phyloP scores from a whole-genome alignment of 1,140 invertebrate genomes.

The Atta texana region DNA sequence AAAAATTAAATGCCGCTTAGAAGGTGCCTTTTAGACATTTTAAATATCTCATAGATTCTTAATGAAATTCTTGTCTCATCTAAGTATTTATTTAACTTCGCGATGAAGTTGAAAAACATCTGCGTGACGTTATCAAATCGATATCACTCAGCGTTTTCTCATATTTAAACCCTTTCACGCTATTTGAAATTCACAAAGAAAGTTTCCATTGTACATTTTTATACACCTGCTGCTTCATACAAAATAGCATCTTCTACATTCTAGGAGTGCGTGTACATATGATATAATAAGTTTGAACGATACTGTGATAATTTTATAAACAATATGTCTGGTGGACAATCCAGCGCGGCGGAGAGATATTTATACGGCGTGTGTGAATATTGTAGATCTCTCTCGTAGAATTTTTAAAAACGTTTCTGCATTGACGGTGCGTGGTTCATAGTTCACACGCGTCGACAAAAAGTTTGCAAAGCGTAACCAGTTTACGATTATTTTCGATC shows the following conservation, averaged over 20 bases:
- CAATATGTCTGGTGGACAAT: slow-evolving; percentile 16
- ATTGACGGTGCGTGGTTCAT: not conserved
- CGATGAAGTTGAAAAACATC: not conserved
- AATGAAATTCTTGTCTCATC: not conserved
- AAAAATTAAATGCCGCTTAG: slow-evolving; percentile 14
- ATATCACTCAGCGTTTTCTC: slow-evolving; percentile 8
- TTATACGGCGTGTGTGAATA: not conserved
- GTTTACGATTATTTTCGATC: not conserved
- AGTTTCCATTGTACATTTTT: slow-evolving; percentile 26
- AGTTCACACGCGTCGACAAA: not conserved
- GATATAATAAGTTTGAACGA: slow-evolving; percentile 63
- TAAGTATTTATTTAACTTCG: slow-evolving; percentile 44
- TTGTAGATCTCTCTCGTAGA: not conserved
- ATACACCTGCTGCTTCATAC: not conserved
- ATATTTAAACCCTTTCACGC: slow-evolving; percentile 1
- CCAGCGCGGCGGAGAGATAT: not conserved
- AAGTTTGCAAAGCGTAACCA: not conserved
- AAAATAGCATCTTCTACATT: not conserved
- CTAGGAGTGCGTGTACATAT: slow-evolving; percentile 28
- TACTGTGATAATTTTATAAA: slow-evolving; percentile 79
- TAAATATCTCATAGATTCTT: slow-evolving; percentile 6
- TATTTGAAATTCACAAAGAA: slow-evolving; percentile 16
- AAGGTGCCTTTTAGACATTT: not conserved
- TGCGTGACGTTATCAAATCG: slow-evolving; percentile 18
- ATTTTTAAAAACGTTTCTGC: slow-evolving; percentile 2